Conservation (phyloP, 2,888 invertebrate genomes). For the Teleiodes luculella region DNA sequence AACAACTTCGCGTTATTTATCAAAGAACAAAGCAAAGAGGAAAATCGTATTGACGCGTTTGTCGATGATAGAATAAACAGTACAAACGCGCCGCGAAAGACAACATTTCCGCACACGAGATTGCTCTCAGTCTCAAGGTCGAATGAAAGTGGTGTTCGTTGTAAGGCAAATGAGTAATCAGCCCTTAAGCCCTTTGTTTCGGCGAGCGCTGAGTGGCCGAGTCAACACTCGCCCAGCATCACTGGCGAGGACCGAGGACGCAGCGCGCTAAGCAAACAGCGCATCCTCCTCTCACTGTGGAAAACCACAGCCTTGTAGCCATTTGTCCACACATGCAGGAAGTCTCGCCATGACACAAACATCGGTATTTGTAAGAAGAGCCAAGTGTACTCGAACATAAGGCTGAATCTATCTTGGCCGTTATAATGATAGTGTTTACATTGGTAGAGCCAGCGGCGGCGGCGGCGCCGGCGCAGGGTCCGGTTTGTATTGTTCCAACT, state of each 20-base stretch:
- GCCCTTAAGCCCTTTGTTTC: slow-evolving; percentile 38
- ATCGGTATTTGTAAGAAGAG: neutral
- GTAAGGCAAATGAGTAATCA: slow-evolving; percentile 50
- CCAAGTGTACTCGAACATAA: neutral
- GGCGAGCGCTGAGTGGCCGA: slow-evolving; percentile 5
- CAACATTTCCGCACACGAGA: slow-evolving; percentile 30
- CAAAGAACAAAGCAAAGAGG: slow-evolving; percentile 10
- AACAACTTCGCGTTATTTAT: neutral
- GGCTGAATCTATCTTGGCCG: neutral
- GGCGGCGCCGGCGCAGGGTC: slow-evolving; percentile 26
- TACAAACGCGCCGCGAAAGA: slow-evolving; percentile 11
- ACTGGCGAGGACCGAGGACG: too few species aligned
- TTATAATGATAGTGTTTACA: neutral
- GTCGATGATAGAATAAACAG: neutral
- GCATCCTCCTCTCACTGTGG: neutral
- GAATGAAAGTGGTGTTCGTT: slow-evolving; percentile 54
- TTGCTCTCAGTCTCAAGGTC: slow-evolving; percentile 42
- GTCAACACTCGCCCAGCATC: slow-evolving; percentile 34
- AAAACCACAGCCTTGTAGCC: neutral
- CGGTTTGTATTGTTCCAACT: slow-evolving; percentile 45
- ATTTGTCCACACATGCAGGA: neutral
- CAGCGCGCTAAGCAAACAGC: slow-evolving; percentile 8
- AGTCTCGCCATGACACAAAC: neutral
- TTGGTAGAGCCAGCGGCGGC: neutral
- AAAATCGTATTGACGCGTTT: neutral